phyloP scores from a whole-genome alignment of 2,888 invertebrate species.

The Mesoligia furuncula region DNA sequence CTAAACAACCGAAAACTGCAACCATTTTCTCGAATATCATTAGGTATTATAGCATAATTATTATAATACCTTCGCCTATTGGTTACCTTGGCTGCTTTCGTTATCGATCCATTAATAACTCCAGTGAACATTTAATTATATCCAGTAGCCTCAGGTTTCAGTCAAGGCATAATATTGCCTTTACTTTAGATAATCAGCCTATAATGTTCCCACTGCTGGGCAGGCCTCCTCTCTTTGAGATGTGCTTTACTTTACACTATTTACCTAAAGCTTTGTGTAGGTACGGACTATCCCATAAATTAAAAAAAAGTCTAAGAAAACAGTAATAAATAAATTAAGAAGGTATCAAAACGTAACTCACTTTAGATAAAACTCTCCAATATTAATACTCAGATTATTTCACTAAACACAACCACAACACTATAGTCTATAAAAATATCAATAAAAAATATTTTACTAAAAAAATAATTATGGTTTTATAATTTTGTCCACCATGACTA shows the following conservation, averaged over 20 bases:
- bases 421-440: conserved; percentile 25
- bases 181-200: neutral
- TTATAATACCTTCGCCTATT: neutral
- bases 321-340: neutral
- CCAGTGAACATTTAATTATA: neutral
- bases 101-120: neutral
- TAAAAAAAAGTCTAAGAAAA: neutral
- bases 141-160: neutral
- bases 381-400: neutral
- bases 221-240: neutral
- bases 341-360: conserved; percentile 23
- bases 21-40: neutral
- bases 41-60: too few relatives aligned
- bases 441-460: conserved; percentile 24
- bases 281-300: neutral
- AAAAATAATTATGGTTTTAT: conserved; percentile 17
- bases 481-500: conserved; percentile 62
- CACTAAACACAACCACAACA: conserved; percentile 45
- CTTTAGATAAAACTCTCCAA: conserved; percentile 10
- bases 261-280: neutral
- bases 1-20: neutral
- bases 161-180: neutral
- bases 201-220: neutral
- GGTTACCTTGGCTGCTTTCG: neutral
- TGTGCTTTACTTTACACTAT: neutral